Percentiles rank a stretch among this genome's conserved stretches.
These are phyloP conservation scores for Xiphorhynchus elegans DNA, from an alignment of 2,113 vertebrate species.

Conservation along the genomic window DNA sequence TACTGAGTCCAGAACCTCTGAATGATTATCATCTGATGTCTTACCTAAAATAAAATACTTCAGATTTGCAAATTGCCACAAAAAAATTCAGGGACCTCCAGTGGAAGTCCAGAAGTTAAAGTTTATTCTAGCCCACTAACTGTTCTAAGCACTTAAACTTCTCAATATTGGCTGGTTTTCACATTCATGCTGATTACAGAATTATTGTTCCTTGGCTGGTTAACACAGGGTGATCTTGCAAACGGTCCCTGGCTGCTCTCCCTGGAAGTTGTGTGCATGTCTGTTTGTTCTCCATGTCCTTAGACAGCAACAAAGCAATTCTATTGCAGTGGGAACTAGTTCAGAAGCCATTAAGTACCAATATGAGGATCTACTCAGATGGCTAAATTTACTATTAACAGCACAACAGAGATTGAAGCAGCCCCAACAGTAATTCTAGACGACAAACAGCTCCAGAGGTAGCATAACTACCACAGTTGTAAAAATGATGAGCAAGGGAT, in stretches of 20 bases:
- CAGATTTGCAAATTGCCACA: background rate
- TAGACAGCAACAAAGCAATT: conserved; percentile 32
- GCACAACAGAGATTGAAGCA: conserved; percentile 4
- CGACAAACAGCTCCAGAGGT: background rate
- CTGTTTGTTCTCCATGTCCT: background rate
- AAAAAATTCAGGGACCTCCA: background rate
- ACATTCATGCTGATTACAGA: background rate
- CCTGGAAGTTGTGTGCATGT: background rate
- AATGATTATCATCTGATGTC: background rate
- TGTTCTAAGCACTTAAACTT: background rate
- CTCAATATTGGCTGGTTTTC: background rate
- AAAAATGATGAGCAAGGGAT: background rate
- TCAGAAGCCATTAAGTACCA: conserved; percentile 31
- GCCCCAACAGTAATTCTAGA: conserved; percentile 37
- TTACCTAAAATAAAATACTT: background rate
- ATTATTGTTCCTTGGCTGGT: background rate
- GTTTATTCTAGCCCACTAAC: background rate
- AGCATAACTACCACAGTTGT: background rate
- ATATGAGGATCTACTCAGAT: conserved; percentile 4
- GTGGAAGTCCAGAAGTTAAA: background rate
- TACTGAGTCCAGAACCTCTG: background rate
- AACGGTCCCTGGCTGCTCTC: background rate
- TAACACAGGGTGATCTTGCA: background rate
- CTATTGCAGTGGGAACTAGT: background rate
- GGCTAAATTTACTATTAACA: conserved; percentile 35